Conservation (phyloP, 2,888 invertebrate genomes). For the Glaucopsyche alexis region DNA sequence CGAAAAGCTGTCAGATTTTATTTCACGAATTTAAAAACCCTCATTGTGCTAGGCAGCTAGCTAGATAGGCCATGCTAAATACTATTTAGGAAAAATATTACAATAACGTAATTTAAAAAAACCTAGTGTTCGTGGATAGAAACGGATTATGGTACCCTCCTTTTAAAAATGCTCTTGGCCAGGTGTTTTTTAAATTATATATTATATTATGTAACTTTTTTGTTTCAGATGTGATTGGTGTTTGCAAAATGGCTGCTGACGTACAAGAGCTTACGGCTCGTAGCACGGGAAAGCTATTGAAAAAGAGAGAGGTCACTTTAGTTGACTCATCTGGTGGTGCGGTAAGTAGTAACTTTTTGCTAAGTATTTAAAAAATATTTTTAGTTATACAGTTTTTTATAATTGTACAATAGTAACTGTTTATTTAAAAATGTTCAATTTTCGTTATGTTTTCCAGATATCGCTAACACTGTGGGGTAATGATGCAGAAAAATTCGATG, state of each 20-base stretch:
- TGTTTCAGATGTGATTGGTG: conserved; percentile 90
- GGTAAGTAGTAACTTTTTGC: conserved; percentile 47
- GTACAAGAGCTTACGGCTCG: conserved; percentile 85
- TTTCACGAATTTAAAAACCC: too few relatives aligned
- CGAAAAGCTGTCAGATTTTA: too few relatives aligned
- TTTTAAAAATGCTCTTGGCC: too few relatives aligned
- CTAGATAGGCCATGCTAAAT: too few relatives aligned
- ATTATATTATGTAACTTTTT: neutral
- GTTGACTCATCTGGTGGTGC: conserved; percentile 91
- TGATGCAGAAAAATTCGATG: conserved; percentile 92
- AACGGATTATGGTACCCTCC: too few relatives aligned
- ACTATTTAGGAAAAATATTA: too few relatives aligned
- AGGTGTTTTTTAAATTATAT: neutral
- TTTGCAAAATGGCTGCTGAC: conserved; percentile 88
- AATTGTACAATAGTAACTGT: too few relatives aligned
- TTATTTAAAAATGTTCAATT: too few relatives aligned
- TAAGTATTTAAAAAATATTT: neutral
- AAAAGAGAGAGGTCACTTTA: conserved; percentile 92
- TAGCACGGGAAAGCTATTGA: conserved; percentile 89
- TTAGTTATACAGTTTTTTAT: too few relatives aligned
- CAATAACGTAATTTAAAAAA: too few relatives aligned
- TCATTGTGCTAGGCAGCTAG: too few relatives aligned
- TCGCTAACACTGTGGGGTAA: conserved; percentile 94
- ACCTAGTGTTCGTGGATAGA: too few relatives aligned
- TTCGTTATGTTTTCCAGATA: conserved; percentile 69